Base-by-base conservation (phyloP, 2,888 invertebrate species). In the Coremacera marginata region DNA sequence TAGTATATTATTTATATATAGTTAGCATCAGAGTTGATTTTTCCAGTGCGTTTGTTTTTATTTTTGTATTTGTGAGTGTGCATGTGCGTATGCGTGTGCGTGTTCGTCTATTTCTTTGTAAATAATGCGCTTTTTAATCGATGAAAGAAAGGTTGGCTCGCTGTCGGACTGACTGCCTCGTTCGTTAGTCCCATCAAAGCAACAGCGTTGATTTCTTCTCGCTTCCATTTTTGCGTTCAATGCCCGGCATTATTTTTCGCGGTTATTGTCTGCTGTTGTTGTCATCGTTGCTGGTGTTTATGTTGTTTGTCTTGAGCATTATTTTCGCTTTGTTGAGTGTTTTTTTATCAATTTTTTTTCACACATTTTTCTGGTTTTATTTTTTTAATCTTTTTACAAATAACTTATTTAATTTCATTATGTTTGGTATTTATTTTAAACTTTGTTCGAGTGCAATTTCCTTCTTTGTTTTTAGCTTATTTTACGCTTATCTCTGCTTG, bases 261-360 rank as follows among this genome's bases (percentile, higher is more conserved):
- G 44, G 70, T 63, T 76, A 63, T 57, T 67, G 70, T 70, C 31
- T 75, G 51, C 5, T 27, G 73, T 31, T 31, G 65, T 79, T 71
- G 80, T 71, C 67, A 25, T 79, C 71, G 75, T 79, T 62, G 11
- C 19, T 71, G 34, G 34, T 14, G 31, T 78, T 79, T 81, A 75
- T 80, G 81, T 83, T 71, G 44, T 22, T 75, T 84, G 86, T 83
- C 25, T 75, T 84, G 85, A 85, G 84, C 84, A 84, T 34, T 51
- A 52, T 44, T 65, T 71, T 65, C 65, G 67, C 76, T 82, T 75
- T 78, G 68, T 62, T 71, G 79, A 72, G 77, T 77, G 60, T 75
- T 75, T 57, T 70, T 75, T 83, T 83, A 82, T 81, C 80, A 80
- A 80, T 81, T 81, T 82, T 82, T 80, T 76, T 78, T 71, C 63